Evolutionary conservation across 2,888 invertebrate genomes (phyloP), one percentile per base, ranked within the genome.

Genomic region (Rosalia funebris): DNA sequence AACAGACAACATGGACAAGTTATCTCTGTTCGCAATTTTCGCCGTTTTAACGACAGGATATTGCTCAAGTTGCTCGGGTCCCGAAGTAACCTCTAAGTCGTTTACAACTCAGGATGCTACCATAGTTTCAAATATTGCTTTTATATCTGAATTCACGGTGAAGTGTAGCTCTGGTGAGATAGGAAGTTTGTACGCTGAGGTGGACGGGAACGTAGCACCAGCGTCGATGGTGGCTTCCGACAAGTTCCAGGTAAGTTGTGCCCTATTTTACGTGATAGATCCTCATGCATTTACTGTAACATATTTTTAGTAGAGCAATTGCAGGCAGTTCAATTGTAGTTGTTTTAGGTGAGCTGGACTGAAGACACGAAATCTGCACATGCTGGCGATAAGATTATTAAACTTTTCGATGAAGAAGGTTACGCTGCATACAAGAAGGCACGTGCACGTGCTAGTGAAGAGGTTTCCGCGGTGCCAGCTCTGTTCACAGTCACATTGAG

Each of bases 61-160:
- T 34, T 77, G 79, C 41, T 77, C 81, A 57, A 79, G 81, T 52
- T 88, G 88, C 77, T 78, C 80, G 63, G 89, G 87, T 72, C 89
- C 89, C 5, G 85, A 90, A 83, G 88, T 91, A 9, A 86, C 87
- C 58, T 88, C 92, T n/a, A 87, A 88, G 52, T 89, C 91, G 0
- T 97, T 96, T 82, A 95, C 96, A 44, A 96, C 96, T 12, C 88
- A 91, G 80, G 98, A 98, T 84, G 95, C 94, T 0, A 94, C 96
- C 45, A 89, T 97, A 63, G 89, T 98, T 9, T 91, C 92, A 66
- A 91, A 88, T 78, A 92, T 97, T 69, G 96, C 95, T 0, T 95
- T 93, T 81, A 91, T 98, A 72, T 89, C 92, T 10, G 95, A 97
- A 82, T 96, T 98, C 82, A 86, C 89, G 7, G 83, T 98, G 39